Evolutionary conservation across 2,888 invertebrate species (phyloP).

Genomic region (Atrina japonica): DNA sequence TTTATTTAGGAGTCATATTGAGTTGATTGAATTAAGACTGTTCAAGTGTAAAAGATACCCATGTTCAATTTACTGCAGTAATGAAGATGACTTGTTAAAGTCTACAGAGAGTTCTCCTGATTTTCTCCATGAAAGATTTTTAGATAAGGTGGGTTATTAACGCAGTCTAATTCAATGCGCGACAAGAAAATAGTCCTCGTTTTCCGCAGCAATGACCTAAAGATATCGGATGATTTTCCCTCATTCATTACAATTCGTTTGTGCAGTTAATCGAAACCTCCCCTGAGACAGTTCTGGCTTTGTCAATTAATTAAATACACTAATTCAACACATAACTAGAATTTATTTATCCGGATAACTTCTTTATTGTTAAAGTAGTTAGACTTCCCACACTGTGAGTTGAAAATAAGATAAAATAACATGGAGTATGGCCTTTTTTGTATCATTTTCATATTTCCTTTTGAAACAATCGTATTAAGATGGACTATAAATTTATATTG

Average conservation of each 20-base stretch:
- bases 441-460: no score
- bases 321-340: constrained; percentile 6
- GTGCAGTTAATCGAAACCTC: constrained; percentile 33
- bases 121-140: constrained; percentile 23
- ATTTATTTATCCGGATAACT: no score
- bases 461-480: no score
- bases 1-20: no score
- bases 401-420: no score
- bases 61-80: no score
- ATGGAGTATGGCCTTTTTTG: no score
- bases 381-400: no score
- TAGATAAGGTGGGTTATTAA: constrained; percentile 3
- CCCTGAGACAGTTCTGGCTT: constrained; percentile 18
- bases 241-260: constrained; percentile 26
- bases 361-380: no score
- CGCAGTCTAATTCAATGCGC: constrained; percentile 13
- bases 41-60: no score
- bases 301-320: constrained; percentile 32
- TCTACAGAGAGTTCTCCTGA: constrained; percentile 26
- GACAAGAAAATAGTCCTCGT: constrained; percentile 24
- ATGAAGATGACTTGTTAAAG: neutral
- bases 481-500: no score
- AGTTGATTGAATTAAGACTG: no score
- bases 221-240: constrained; percentile 23
- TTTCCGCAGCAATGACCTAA: constrained; percentile 23